Conservation (phyloP, 64 coral and sea anemone genomes). For the Pocillopora verrucosa region DNA sequence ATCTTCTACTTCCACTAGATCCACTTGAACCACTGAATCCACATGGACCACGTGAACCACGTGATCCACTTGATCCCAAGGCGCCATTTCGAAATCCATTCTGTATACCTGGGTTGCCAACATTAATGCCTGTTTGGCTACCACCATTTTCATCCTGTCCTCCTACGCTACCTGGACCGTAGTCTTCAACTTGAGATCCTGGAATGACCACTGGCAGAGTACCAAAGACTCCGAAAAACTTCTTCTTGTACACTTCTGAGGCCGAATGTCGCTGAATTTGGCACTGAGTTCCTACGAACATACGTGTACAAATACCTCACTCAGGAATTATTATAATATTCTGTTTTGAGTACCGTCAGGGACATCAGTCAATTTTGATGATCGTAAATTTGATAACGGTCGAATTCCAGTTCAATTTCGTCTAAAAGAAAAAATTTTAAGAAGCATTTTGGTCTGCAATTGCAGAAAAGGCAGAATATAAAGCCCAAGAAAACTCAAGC, state of each 20-base stretch:
- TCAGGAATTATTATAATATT: background rate
- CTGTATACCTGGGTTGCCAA: background rate
- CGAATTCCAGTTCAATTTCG: too few relatives aligned
- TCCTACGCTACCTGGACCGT: background rate
- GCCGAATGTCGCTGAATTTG: background rate
- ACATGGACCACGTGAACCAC: too few relatives aligned
- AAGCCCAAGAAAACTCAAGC: too few relatives aligned
- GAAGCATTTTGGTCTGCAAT: too few relatives aligned
- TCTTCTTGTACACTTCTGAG: background rate
- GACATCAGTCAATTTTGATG: too few relatives aligned
- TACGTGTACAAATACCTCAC: background rate
- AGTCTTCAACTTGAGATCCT: background rate
- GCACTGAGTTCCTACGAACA: conserved; percentile 4
- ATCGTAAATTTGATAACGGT: too few relatives aligned
- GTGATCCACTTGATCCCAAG: too few relatives aligned
- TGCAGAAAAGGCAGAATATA: too few relatives aligned
- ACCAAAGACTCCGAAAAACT: background rate
- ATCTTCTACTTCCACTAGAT: too few relatives aligned
- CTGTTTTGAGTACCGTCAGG: background rate
- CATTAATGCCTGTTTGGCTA: background rate
- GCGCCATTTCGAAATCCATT: background rate
- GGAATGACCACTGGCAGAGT: background rate
- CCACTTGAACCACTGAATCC: too few relatives aligned
- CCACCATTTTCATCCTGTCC: background rate
- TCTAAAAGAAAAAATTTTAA: too few relatives aligned